Evolutionary conservation across 2,888 invertebrate genomes (phyloP), one percentile per base, ranked within the genome.

Genomic region (Coleophora deauratella): DNA sequence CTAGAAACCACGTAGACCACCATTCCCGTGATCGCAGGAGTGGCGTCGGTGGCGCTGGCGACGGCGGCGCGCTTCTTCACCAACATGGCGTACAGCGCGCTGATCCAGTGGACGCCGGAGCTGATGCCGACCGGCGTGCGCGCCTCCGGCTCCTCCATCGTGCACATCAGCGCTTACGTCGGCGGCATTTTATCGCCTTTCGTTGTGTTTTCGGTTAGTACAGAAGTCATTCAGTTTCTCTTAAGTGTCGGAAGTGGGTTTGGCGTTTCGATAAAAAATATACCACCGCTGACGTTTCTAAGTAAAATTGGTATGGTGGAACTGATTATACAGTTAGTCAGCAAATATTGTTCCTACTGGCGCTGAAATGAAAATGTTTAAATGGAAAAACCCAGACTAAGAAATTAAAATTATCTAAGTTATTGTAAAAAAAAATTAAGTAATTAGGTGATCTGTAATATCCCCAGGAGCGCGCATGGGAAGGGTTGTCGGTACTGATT

Each of bases 21-120:
- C n/a, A n/a, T n/a, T n/a, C n/a, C n/a, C n/a, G n/a, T n/a, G n/a
- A 3, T 21, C 21, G 9, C 57, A 77, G 77, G 75, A 0, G 41
- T 60, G 1, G 52, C 59, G 1, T 66, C 71, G 21, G 67, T 70
- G 9, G 38, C 59, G 0, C 41, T 75, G 33, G 76, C 75, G 2
- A 54, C 70, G 27, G 13, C 54, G 1, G 62, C 68, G 2, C 64
- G 75, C 8, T 74, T 77, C 59, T 60, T 63, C 48, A 58, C 63
- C 43, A 77, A 76, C 59, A 76, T 77, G 72, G 50, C 71, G 10
- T 61, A 67, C 37, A 58, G 62, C 15, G 54, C 64, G 1, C 54
- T 66, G 35, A 58, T 68, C 41, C 76, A 76, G 53, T 67, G 72
- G 52, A 57, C 60, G 9, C 59, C 69, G 0, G 77, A 76, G 54